Evolutionary conservation across 2,113 vertebrate species (phyloP).

Genomic region (Mustela nigripes): DNA sequence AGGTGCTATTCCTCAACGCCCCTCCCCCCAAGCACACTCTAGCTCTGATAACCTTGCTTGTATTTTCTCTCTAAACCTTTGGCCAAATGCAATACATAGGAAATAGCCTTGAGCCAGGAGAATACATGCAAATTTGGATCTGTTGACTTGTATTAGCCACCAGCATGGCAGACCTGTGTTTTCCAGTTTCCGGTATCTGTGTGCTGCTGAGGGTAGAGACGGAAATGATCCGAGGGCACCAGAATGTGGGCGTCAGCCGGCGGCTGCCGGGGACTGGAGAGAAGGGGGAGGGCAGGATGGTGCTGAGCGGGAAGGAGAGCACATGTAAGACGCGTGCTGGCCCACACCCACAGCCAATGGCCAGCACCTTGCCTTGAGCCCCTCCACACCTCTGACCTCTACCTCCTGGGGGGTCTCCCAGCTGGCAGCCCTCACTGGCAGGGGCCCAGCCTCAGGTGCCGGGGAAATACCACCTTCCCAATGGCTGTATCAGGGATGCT

Average conservation of each 20-base stretch:
- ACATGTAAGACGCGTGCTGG: accelerated
- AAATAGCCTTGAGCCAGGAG: background rate
- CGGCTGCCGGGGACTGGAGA: background rate
- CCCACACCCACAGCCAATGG: background rate
- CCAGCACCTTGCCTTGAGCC: no score
- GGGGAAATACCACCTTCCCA: accelerated
- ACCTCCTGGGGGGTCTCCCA: accelerated
- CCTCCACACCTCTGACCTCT: background rate
- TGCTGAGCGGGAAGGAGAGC: background rate
- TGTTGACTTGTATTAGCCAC: background rate
- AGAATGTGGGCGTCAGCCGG: accelerated
- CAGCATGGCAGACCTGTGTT: no score
- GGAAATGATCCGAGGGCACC: background rate
- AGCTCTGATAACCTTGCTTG: background rate
- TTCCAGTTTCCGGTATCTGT: background rate
- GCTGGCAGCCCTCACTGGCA: no score
- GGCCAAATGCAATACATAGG: background rate
- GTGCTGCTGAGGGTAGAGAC: accelerated
- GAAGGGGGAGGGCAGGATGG: no score
- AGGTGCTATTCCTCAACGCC: accelerated
- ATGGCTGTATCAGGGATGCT: accelerated
- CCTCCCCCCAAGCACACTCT: background rate
- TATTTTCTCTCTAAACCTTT: background rate
- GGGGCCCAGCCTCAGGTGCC: background rate
- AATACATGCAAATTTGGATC: accelerated